Evolutionary conservation across 2,113 vertebrate genomes (phyloP).

Genomic region (Myodes glareolus): DNA sequence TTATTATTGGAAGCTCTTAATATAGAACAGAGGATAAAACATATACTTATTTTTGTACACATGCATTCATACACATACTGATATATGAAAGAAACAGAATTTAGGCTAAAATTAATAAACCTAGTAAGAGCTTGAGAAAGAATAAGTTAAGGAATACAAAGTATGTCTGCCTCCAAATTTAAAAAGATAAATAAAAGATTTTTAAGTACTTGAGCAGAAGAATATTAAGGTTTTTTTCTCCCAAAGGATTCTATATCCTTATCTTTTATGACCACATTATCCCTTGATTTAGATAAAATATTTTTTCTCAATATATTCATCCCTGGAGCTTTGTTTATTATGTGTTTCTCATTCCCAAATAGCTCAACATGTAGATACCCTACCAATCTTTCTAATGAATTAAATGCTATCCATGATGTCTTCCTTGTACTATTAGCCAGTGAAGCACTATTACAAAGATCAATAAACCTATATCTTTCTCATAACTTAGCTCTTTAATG

Average conservation of each 20-base stretch:
- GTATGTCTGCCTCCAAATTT: neutral
- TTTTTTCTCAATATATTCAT: neutral
- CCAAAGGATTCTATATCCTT: neutral
- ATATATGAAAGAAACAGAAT: neutral
- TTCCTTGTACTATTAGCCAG: neutral
- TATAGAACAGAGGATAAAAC: neutral
- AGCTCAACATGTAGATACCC: neutral
- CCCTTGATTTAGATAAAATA: neutral
- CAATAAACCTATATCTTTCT: neutral
- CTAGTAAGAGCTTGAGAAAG: neutral
- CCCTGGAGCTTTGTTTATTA: neutral
- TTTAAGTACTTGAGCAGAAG: neutral
- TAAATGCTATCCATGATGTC: neutral
- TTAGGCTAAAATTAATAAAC: slow-evolving; percentile 3
- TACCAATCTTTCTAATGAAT: neutral
- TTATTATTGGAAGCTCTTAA: neutral
- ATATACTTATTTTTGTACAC: neutral
- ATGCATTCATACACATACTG: neutral
- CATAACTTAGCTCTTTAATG: slow-evolving; percentile 31
- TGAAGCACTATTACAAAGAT: neutral
- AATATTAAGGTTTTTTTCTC: neutral
- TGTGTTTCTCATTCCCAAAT: neutral
- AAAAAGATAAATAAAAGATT: neutral
- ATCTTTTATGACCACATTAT: neutral
- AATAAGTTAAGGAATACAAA: neutral